phyloP scores from a whole-genome alignment of 2,797 vertebrate genomes.

The Poeciliopsis gracilis region DNA sequence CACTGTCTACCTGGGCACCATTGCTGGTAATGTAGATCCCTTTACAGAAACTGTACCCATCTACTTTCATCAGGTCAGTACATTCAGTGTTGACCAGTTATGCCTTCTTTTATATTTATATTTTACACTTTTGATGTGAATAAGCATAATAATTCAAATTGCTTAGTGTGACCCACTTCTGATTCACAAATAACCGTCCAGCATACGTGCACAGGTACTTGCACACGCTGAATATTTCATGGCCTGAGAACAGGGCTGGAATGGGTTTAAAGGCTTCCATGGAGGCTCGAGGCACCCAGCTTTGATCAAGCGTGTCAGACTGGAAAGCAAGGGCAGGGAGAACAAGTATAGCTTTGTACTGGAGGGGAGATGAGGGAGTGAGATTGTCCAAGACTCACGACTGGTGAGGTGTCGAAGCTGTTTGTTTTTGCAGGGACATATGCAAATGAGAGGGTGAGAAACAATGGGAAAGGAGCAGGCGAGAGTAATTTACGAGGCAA shows the following conservation, averaged over 20 bases:
- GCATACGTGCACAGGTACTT: slow-evolving; percentile 49
- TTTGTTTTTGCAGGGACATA: slow-evolving; percentile 41
- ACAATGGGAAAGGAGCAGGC: not conserved
- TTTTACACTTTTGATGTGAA: not conserved
- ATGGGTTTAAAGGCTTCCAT: slow-evolving; percentile 61
- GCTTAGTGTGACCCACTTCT: slow-evolving; percentile 27
- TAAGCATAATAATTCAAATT: slow-evolving; percentile 2
- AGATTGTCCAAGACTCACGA: slow-evolving; percentile 52
- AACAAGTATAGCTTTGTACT: slow-evolving; percentile 71
- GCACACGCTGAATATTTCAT: slow-evolving; percentile 73
- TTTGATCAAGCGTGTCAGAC: slow-evolving; percentile 67
- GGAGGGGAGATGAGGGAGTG: slow-evolving; percentile 38
- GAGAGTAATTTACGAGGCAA: not conserved
- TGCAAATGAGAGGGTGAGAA: slow-evolving; percentile 50
- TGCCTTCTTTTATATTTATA: not conserved
- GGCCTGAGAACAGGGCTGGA: slow-evolving; percentile 54
- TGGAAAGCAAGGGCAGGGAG: slow-evolving; percentile 45
- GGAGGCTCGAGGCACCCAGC: slow-evolving; percentile 45
- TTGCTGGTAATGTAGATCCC: too few relatives aligned
- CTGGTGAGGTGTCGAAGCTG: slow-evolving; percentile 33
- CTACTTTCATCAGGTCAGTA: slow-evolving; percentile 47
- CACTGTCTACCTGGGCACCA: too few relatives aligned
- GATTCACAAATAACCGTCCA: slow-evolving; percentile 14
- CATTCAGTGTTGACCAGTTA: not conserved
- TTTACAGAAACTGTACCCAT: slow-evolving; percentile 7